Conservation (phyloP, 2,888 invertebrate genomes). For the Serrognathus titanus region DNA sequence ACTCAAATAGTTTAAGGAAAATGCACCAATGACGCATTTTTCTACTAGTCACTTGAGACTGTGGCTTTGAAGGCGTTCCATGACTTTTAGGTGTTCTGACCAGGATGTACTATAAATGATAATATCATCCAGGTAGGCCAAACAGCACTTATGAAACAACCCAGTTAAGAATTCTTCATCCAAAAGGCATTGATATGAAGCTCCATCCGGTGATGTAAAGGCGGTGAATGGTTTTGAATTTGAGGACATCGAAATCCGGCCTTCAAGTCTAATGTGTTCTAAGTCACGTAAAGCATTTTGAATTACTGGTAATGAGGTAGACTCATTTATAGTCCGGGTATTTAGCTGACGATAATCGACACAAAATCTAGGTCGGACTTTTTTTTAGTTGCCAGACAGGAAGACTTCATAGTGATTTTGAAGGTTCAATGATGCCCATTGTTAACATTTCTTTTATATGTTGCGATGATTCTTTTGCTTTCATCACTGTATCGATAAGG, state of each 20-base stretch:
- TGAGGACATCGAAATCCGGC: constrained; percentile 31
- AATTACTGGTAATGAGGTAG: constrained; percentile 25
- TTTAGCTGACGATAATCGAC: constrained; percentile 26
- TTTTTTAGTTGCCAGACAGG: constrained; percentile 24
- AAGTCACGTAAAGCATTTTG: constrained; percentile 27
- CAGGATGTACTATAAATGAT: constrained; percentile 18
- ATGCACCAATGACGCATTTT: constrained; percentile 7
- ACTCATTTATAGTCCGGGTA: constrained; percentile 14
- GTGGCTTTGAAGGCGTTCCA: constrained; percentile 21
- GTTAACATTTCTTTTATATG: constrained; percentile 25
- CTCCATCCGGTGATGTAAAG: constrained; percentile 30
- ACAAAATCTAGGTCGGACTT: constrained; percentile 24
- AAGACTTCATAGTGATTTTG: constrained; percentile 14
- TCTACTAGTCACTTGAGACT: neutral
- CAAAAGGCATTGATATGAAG: constrained; percentile 33
- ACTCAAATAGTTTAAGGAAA: constrained; percentile 8
- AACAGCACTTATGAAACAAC: constrained; percentile 17
- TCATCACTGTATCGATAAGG: constrained; percentile 26
- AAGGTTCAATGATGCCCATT: constrained; percentile 24
- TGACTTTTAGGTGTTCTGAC: constrained; percentile 22
- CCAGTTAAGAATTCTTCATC: constrained; percentile 30
- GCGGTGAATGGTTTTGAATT: constrained; percentile 27
- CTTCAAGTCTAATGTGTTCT: constrained; percentile 31
- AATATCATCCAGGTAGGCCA: constrained; percentile 35
- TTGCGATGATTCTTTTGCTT: constrained; percentile 18